Evolutionary conservation across 2,888 invertebrate genomes (phyloP), one percentile per base, ranked within the genome.

Genomic region (Erebia epiphron): DNA sequence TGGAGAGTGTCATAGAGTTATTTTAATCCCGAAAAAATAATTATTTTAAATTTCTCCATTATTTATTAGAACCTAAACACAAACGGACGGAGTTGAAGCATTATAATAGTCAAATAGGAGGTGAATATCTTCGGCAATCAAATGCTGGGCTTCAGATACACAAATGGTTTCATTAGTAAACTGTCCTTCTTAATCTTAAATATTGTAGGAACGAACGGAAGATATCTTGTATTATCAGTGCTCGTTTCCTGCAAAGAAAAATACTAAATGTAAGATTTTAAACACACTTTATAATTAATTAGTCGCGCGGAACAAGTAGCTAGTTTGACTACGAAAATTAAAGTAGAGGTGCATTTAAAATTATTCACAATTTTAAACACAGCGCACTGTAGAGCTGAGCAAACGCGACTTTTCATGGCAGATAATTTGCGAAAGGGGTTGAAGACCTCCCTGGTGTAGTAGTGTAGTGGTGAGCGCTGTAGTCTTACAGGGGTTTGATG

Each of bases 381-480:
- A 79, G 76, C 76, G 77, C 77, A 76, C 75, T 83, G 78, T 82
- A 84, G 80, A 82, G 86, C 80, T 83, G 83, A 85, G 83, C 82
- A 86, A 88, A 86, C 84, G 76, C 75, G 81, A 85, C 83, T 85
- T 83, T 83, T 85, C 83, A 80, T 83, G 81, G 82, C 82, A 84
- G 85, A 86, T 86, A 84, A 78, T 78, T 77, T 76, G 75, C 78
- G 71, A 75, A 76, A 62, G 57, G 60, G 35, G 35, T 35, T 35
- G 35, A 35, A 7, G 35, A 35, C 7, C 35, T 35, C 26, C 26
- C 26, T 2, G n/a, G n/a, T n/a, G n/a, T n/a, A n/a, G n/a, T n/a
- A 7, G 35, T 35, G 35, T 35, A 35, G 35, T 35, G 35, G 35
- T 35, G 35, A 35, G 35, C 35, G 35, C 35, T 35, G 35, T 35